These are phyloP conservation scores for Azemiops feae DNA, from an alignment of 2,113 vertebrate species.

Conservation along the genomic window DNA sequence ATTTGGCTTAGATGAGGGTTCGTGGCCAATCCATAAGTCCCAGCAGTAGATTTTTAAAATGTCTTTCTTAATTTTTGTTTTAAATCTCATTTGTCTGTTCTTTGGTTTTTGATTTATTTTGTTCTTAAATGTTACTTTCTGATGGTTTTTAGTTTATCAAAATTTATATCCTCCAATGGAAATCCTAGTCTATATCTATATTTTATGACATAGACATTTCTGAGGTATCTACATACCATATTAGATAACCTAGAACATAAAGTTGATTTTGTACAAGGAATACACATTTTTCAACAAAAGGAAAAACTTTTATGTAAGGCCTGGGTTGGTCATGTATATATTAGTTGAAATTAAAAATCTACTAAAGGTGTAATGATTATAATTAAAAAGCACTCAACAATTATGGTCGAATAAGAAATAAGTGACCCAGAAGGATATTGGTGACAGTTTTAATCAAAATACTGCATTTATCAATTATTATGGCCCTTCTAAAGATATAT, in stretches of 20 bases:
- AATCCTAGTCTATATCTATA: background rate
- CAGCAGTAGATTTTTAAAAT: background rate
- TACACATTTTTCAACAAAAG: background rate
- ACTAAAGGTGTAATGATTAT: background rate
- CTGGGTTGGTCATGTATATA: background rate
- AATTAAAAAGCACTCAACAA: background rate
- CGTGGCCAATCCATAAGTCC: background rate
- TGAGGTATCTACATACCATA: background rate
- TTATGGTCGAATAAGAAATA: background rate
- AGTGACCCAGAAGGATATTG: background rate
- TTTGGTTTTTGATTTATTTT: background rate
- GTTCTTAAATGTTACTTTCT: background rate
- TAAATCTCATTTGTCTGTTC: background rate
- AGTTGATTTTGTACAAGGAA: background rate
- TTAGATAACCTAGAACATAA: background rate
- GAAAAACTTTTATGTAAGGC: background rate
- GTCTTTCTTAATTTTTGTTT: background rate
- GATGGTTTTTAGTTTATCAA: background rate
- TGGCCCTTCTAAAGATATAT: background rate
- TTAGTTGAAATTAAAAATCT: background rate
- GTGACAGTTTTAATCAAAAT: background rate
- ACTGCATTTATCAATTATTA: background rate
- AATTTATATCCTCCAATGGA: background rate
- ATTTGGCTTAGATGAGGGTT: background rate
- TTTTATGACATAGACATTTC: background rate